phyloP scores from a whole-genome alignment of 1,140 invertebrate genomes.

The Bombus superbus region DNA sequence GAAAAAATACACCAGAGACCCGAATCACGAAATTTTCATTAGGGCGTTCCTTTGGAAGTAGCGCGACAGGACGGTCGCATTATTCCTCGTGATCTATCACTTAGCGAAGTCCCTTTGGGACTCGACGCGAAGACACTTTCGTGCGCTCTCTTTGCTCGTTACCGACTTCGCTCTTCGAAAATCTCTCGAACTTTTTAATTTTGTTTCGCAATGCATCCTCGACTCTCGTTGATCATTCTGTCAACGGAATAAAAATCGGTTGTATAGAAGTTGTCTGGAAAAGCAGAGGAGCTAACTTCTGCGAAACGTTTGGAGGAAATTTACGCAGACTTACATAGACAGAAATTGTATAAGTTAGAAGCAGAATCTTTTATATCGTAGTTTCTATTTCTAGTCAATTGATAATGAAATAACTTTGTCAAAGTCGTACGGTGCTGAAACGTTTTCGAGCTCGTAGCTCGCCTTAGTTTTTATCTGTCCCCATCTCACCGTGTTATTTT shows the following conservation, averaged over 20 bases:
- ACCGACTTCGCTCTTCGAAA: background rate
- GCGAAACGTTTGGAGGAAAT: background rate
- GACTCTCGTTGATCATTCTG: conserved; percentile 32
- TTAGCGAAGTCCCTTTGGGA: conserved; percentile 38
- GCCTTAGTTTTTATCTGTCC: no score
- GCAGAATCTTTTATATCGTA: background rate
- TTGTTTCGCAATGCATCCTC: background rate
- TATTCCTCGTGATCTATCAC: conserved; percentile 67
- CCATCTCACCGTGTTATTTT: no score
- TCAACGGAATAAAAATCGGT: background rate
- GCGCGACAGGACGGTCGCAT: conserved; percentile 22
- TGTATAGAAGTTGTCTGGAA: background rate
- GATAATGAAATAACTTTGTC: background rate
- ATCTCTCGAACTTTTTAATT: conserved; percentile 41
- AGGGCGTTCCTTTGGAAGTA: background rate
- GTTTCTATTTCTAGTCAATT: no score
- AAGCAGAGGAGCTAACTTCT: background rate
- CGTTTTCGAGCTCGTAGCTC: no score
- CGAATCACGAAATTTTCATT: background rate
- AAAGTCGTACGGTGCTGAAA: no score
- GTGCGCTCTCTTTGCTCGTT: background rate
- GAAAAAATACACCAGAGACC: conserved; percentile 7
- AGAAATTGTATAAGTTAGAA: background rate
- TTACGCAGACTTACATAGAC: no score
- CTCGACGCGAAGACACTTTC: background rate